Conservation (phyloP, 1,140 invertebrate genomes). For the Zeugodacus cucurbitae region DNA sequence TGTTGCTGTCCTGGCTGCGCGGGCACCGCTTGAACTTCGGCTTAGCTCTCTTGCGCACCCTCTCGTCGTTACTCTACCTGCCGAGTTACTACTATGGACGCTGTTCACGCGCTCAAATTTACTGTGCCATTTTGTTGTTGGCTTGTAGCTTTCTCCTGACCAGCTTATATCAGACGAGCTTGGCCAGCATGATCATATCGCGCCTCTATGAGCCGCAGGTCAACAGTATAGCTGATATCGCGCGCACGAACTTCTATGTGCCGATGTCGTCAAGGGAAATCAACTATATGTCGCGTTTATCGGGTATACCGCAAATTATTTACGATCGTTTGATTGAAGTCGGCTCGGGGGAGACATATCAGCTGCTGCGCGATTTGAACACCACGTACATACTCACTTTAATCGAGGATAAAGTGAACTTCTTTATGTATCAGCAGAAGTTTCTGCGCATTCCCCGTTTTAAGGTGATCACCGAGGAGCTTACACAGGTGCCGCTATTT, state of each 20-base stretch:
- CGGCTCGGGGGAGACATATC: neutral
- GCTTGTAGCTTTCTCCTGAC: neutral
- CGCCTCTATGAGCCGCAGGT: slow-evolving; percentile 25
- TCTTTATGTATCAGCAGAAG: slow-evolving; percentile 32
- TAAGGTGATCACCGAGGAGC: neutral
- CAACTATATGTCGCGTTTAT: neutral
- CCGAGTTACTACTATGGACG: neutral
- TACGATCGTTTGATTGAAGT: neutral
- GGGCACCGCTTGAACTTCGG: neutral
- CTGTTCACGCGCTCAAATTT: neutral
- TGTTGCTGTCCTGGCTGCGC: neutral
- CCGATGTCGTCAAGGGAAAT: neutral
- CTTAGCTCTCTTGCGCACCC: neutral
- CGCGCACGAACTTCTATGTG: neutral
- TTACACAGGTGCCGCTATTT: neutral
- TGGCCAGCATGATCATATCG: slow-evolving; percentile 23
- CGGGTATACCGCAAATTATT: neutral
- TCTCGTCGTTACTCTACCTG: neutral
- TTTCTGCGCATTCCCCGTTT: neutral
- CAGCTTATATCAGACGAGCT: neutral
- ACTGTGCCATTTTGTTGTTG: neutral
- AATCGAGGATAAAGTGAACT: slow-evolving; percentile 23
- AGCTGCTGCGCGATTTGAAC: neutral
- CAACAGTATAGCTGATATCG: neutral
- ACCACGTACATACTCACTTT: neutral